Percentiles rank a stretch among this genome's conserved stretches.
Evolutionary conservation across 2,113 vertebrate genomes (phyloP).

Genomic region (Irena cyanogastra): DNA sequence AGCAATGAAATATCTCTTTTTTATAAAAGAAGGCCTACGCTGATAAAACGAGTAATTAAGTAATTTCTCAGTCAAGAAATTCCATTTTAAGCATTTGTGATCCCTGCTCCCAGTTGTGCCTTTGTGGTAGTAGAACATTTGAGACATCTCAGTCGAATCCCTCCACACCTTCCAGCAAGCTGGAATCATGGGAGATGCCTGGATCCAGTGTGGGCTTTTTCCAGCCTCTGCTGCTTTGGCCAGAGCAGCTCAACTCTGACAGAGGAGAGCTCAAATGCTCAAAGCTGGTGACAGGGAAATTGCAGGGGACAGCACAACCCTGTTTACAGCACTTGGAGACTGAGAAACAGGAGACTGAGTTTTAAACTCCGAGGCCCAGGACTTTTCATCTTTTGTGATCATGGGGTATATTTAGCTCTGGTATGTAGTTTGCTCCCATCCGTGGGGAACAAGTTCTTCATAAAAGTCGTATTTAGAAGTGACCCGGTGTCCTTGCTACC

Average conservation of each 20-base stretch:
- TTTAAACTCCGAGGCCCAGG: background rate
- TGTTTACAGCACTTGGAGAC: background rate
- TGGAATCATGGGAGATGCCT: background rate
- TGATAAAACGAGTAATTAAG: background rate
- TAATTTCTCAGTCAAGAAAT: background rate
- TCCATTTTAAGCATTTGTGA: background rate
- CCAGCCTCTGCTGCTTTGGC: background rate
- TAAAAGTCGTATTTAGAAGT: conserved; percentile 52
- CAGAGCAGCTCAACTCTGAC: background rate
- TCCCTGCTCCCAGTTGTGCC: background rate
- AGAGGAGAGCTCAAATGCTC: background rate
- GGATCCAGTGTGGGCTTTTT: background rate
- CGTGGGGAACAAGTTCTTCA: conserved; percentile 37
- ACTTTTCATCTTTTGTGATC: conserved; percentile 56
- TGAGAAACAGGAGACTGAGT: background rate
- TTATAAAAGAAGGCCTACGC: background rate
- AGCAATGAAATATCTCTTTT: background rate
- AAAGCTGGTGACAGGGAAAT: background rate
- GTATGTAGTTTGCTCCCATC: conserved; percentile 44
- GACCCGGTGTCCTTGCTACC: conserved; percentile 55
- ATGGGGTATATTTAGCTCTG: conserved; percentile 50
- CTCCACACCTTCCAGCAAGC: background rate
- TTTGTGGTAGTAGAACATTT: background rate
- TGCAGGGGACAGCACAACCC: background rate
- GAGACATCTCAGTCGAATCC: background rate